These are phyloP conservation scores for Pipistrellus pipistrellus DNA, from an alignment of 2,797 vertebrate species.

Conservation along the genomic window DNA sequence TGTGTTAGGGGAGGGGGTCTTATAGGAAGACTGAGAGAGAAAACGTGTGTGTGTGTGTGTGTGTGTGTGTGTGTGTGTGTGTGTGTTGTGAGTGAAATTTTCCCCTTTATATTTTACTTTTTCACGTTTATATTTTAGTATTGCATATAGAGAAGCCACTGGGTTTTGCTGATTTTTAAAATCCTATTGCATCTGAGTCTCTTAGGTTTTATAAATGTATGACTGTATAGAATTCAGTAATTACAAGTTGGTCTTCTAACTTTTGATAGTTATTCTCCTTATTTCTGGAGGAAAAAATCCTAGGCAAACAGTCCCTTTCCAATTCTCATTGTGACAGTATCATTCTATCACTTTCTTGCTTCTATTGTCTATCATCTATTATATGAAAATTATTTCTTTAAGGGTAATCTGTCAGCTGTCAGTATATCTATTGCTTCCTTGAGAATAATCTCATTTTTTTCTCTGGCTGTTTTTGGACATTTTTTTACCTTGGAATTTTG, in stretches of 20 bases:
- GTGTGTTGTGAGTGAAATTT: not conserved
- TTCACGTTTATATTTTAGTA: slow-evolving; percentile 6
- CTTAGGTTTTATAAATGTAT: slow-evolving; percentile 2
- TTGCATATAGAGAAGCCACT: not conserved
- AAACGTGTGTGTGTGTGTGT: not conserved
- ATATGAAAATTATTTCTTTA: not conserved
- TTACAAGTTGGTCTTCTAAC: slow-evolving; percentile 29
- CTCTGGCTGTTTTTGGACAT: not conserved
- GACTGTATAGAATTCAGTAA: not conserved
- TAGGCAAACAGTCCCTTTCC: not conserved
- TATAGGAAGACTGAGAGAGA: not conserved
- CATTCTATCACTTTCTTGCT: not conserved
- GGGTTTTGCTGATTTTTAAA: not conserved
- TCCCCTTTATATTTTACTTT: not conserved
- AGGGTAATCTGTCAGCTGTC: not conserved
- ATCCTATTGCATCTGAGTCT: not conserved
- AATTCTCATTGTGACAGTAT: not conserved
- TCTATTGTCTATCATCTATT: not conserved
- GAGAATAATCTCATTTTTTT: not conserved
- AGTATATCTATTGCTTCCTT: not conserved
- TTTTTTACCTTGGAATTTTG: slow-evolving; percentile 28
- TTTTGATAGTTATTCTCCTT: not conserved
- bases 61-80: not conserved
- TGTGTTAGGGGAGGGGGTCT: not conserved
- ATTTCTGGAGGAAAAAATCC: not conserved